These are phyloP conservation scores for Zaprionus ornatus DNA, from an alignment of 1,140 invertebrate genomes.

Conservation along the genomic window DNA sequence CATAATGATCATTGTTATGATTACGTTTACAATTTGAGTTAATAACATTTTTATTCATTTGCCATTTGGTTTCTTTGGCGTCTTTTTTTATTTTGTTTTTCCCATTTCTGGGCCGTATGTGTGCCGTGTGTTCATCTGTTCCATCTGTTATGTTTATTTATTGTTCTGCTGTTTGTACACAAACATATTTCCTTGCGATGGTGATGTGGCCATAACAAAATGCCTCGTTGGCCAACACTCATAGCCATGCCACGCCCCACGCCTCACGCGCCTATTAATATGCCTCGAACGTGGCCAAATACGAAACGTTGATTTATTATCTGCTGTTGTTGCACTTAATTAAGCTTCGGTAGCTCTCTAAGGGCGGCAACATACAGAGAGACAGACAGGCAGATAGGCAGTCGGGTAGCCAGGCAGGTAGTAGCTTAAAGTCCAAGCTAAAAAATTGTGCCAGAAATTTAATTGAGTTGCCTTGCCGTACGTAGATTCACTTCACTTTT, in stretches of 20 bases:
- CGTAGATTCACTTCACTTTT: constrained; percentile 10
- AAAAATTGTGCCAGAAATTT: constrained; percentile 16
- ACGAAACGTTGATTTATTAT: constrained; percentile 65
- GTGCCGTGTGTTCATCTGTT: constrained; percentile 19
- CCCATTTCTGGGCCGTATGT: constrained; percentile 1
- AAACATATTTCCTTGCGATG: constrained; percentile 15
- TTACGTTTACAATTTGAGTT: constrained; percentile 37
- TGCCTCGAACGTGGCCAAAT: constrained; percentile 57
- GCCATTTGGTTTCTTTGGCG: not conserved
- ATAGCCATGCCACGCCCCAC: not conserved
- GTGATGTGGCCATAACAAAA: constrained; percentile 26
- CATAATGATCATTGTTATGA: constrained; percentile 53
- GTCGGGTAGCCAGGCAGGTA: not conserved
- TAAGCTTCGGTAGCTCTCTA: constrained; percentile 29
- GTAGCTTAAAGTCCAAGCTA: constrained; percentile 21
- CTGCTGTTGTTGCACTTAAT: constrained; percentile 59
- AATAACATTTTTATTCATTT: constrained; percentile 62
- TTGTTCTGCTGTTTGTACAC: constrained; percentile 33
- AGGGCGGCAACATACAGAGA: not conserved
- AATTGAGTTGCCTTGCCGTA: constrained; percentile 33
- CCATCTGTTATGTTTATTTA: constrained; percentile 73
- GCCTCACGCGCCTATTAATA: constrained; percentile 68
- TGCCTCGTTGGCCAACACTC: constrained; percentile 15
- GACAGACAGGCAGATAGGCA: not conserved
- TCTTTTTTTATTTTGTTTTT: constrained; percentile 16